Evolutionary conservation across 2,888 invertebrate species (phyloP), one percentile per base, ranked within the genome.

Genomic region (Nomada ruficornis): DNA sequence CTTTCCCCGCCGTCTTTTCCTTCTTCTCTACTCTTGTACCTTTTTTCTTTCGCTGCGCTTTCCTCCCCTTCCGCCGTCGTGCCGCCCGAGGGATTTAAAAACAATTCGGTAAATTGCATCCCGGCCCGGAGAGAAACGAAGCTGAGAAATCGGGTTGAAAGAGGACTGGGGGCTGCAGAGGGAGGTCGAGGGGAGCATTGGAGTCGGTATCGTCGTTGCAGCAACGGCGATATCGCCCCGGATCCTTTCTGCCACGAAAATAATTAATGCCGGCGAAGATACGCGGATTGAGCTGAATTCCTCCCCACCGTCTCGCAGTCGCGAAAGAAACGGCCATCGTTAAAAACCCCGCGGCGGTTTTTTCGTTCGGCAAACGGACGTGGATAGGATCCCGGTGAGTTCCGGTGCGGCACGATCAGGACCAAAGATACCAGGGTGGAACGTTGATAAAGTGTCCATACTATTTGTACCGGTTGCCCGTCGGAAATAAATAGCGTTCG

Each of bases 71-170:
- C 64, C 77, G 80, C 67, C 82, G 54, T 72, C 67, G 80, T 85
- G 82, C 89, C 88, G 89, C 90, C 88, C 88, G 85, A 82, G 91
- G 90, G 92, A 92, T 93, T 93, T 91, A 92, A 91, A 93, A 91
- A 92, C 92, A 93, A 93, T 93, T 92, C 90, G 90, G 89, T 90
- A 91, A 92, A 93, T 93, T 93, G 91, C 91, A 92, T 89, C 87
- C 79, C 71, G 73, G 70, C n/a, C 62, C 83, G 79, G 83, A 73
- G 86, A 87, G 83, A 75, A 84, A 80, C 78, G 72, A 47, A 47
- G 47, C 47, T 47, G 82, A 85, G 82, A 81, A 84, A 85, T 82
- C 82, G 74, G 68, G 60, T 64, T 57, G 70, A 79, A 82, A 72
- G 80, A 69, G 75, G 64, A 59, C 59, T 4, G 54, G 59, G 44